These are phyloP conservation scores for Stomatorhinus walkeri DNA, from an alignment of 2,797 vertebrate genomes.

Conservation along the genomic window DNA sequence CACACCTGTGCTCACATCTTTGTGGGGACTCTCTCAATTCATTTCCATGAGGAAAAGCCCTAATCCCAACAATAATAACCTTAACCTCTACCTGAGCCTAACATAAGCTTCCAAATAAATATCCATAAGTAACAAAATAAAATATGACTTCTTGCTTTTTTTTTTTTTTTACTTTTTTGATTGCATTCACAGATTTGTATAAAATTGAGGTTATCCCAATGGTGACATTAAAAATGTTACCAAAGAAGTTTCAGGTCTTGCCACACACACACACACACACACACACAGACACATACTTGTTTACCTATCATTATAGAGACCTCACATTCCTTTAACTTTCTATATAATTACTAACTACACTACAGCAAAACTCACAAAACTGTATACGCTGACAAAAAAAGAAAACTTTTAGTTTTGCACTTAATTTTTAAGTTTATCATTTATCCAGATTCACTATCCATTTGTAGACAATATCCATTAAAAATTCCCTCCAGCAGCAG, in stretches of 20 bases:
- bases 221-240: neutral
- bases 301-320: neutral
- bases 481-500: neutral
- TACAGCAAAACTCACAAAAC: neutral
- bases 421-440: neutral
- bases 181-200: too few relatives aligned
- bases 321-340: neutral
- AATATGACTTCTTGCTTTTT: too few relatives aligned
- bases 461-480: neutral
- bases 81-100: too few relatives aligned
- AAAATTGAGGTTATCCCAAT: too few relatives aligned
- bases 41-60: too few relatives aligned
- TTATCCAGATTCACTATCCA: neutral
- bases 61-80: too few relatives aligned
- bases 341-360: neutral
- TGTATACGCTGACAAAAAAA: neutral
- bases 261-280: neutral
- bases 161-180: too few relatives aligned
- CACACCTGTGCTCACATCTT: neutral
- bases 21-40: too few relatives aligned
- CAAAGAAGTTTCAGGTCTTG: too few relatives aligned
- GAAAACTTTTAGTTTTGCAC: neutral
- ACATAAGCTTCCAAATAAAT: too few relatives aligned
- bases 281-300: neutral
- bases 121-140: too few relatives aligned